phyloP scores from a whole-genome alignment of 2,888 invertebrate genomes.

The Camponotus fellah region DNA sequence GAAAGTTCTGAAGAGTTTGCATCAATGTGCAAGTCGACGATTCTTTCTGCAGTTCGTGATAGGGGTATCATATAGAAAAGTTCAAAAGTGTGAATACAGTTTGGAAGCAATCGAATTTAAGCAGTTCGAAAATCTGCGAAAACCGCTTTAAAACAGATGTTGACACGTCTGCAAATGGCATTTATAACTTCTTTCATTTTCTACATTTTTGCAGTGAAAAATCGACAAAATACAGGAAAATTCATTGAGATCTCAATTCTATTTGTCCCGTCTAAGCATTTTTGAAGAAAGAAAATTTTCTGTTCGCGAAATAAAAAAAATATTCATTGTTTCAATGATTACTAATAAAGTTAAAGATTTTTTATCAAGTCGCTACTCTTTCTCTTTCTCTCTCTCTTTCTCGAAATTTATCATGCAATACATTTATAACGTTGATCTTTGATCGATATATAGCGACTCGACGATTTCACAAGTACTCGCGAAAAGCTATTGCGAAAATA shows the following conservation, averaged over 20 bases:
- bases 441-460: constrained; percentile 28
- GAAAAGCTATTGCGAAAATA: constrained; percentile 36
- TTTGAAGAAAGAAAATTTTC: not conserved
- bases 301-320: constrained; percentile 10
- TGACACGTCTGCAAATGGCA: constrained; percentile 25
- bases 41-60: constrained; percentile 29
- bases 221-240: constrained; percentile 8
- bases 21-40: constrained; percentile 33
- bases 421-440: not conserved
- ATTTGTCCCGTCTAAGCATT: constrained; percentile 8
- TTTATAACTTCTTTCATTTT: constrained; percentile 41
- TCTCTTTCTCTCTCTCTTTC: too few relatives aligned
- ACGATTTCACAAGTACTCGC: constrained; percentile 22
- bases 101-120: constrained; percentile 56
- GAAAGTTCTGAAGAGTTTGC: constrained; percentile 42
- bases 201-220: not conserved
- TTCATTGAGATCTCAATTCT: not conserved
- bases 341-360: constrained; percentile 14
- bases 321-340: not conserved
- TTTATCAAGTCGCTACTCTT: not conserved
- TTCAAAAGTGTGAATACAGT: constrained; percentile 41
- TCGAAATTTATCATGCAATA: not conserved
- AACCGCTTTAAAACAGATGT: constrained; percentile 48
- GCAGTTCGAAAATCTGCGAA: constrained; percentile 51
- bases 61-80: constrained; percentile 47